Evolutionary conservation across 1,140 invertebrate species (phyloP), one percentile per base, ranked within the genome.

Genomic region (Dufourea novaeangliae): DNA sequence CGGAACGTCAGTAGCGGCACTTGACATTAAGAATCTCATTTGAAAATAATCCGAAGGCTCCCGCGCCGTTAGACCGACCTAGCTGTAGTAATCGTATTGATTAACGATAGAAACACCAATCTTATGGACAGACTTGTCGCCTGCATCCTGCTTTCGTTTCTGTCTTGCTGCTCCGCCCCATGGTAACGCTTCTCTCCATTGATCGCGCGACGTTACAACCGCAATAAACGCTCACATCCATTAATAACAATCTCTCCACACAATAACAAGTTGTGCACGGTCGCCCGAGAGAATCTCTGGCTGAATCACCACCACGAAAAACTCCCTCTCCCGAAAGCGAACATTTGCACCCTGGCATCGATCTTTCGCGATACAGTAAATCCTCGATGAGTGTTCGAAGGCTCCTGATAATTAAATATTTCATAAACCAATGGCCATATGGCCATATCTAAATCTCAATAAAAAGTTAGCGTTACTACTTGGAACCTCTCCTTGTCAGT

Each of bases 201-300:
- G 20, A 11, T 3, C 22, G 22, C 22, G 44, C n/a, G 17, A 54
- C 37, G 22, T 39, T 32, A 69, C 25, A 57, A 14, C 44, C n/a
- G 52, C 27, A 34, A n/a, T n/a, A n/a, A n/a, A 59, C 54, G 44
- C 50, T 61, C 27, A 25, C 56, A 37, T 37, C 44, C 17, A n/a
- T 27, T 17, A 14, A 69, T 56, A 14, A 70, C 20, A 64, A 46
- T 73, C 14, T 52, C 7, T n/a, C n/a, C 6, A 73, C 70, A 73
- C 70, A 32, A 71, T 27, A n/a, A 72, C 70, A 64, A 62, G 14
- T 25, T 20, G 17, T 52, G 70, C 70, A 73, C 70, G 61, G 8
- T 73, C 20, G 44, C 56, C 12, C 69, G 44, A 46, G 44, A 46
- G 1, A n/a, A n/a, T 37, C 39, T 12, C 39, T 12, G 22, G 22